Percentiles rank a stretch among this genome's conserved stretches.
phyloP scores from a whole-genome alignment of 2,113 vertebrate genomes.

The Antechinus flavipes region DNA sequence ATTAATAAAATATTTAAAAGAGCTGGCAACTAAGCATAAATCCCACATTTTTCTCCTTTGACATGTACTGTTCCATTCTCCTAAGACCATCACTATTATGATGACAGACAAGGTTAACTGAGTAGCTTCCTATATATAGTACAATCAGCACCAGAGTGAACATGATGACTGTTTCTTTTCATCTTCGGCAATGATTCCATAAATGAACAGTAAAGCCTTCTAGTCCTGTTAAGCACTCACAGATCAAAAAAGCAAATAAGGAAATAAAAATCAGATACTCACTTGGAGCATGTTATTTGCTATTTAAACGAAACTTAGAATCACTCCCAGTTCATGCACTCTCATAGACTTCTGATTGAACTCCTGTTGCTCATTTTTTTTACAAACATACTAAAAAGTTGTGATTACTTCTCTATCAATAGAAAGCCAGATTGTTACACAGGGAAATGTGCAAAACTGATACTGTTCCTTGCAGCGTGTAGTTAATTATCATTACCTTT shows the following conservation, averaged over 20 bases:
- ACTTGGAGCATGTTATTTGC: conserved; percentile 10
- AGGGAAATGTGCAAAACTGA: neutral
- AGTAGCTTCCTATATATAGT: conserved; percentile 55
- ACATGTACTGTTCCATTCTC: conserved; percentile 69
- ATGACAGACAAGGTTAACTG: conserved; percentile 64
- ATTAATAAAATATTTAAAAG: conserved; percentile 70
- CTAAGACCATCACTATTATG: conserved; percentile 64
- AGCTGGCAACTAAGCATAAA: conserved; percentile 63
- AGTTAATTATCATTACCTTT: conserved; percentile 21
- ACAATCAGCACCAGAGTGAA: conserved; percentile 40
- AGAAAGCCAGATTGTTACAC: neutral
- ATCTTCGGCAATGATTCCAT: conserved; percentile 47
- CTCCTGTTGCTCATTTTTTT: conserved; percentile 49
- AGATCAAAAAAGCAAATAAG: conserved; percentile 56
- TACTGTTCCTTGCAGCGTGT: neutral
- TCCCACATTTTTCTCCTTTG: conserved; percentile 27
- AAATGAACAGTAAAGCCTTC: conserved; percentile 51
- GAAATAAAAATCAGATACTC: conserved; percentile 57
- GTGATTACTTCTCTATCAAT: neutral
- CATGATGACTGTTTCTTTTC: conserved; percentile 42
- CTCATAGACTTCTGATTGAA: conserved; percentile 34
- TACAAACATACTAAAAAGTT: neutral
- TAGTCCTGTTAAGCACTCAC: conserved; percentile 24
- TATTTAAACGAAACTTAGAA: conserved; percentile 1
- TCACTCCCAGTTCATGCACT: conserved; percentile 1